A percentile compares a stretch with the other conserved stretches of the same genome.
Evolutionary conservation across 2,888 invertebrate species (phyloP).

Genomic region (Macaria notata): DNA sequence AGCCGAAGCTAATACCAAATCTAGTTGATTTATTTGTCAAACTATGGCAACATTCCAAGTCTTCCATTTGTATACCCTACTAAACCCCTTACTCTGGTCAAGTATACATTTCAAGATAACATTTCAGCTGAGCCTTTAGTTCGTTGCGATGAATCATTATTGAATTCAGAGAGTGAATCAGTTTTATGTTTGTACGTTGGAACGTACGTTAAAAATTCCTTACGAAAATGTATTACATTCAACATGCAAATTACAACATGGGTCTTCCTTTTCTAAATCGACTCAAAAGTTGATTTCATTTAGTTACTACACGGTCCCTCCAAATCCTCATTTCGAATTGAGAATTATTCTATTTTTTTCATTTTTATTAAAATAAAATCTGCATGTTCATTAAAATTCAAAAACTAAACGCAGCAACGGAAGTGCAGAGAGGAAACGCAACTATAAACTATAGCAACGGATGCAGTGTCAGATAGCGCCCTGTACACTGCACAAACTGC

Average conservation of each 20-base stretch:
- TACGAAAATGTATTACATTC: too few relatives aligned
- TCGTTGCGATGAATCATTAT: too few relatives aligned
- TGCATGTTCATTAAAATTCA: constrained; percentile 16
- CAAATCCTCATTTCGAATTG: too few relatives aligned
- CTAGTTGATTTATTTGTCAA: constrained; percentile 45
- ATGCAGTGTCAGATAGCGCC: constrained; percentile 40
- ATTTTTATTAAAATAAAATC: too few relatives aligned
- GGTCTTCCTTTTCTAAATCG: too few relatives aligned
- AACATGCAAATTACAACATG: too few relatives aligned
- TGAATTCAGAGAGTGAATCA: too few relatives aligned
- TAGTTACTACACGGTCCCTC: too few relatives aligned
- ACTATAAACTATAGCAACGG: constrained; percentile 41
- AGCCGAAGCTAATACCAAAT: constrained; percentile 39
- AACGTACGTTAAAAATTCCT: too few relatives aligned
- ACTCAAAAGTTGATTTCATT: too few relatives aligned
- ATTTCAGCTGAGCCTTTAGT: background rate
- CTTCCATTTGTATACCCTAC: constrained; percentile 39
- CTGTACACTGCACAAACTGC: constrained; percentile 6
- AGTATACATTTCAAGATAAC: constrained; percentile 16
- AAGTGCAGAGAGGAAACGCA: constrained; percentile 36
- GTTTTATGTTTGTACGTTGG: too few relatives aligned
- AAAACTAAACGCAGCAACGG: constrained; percentile 24
- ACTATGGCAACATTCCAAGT: constrained; percentile 54
- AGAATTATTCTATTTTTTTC: too few relatives aligned
- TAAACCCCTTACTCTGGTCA: constrained; percentile 20